Conservation (phyloP, 2,888 invertebrate species). For the Microchrysa polita region DNA sequence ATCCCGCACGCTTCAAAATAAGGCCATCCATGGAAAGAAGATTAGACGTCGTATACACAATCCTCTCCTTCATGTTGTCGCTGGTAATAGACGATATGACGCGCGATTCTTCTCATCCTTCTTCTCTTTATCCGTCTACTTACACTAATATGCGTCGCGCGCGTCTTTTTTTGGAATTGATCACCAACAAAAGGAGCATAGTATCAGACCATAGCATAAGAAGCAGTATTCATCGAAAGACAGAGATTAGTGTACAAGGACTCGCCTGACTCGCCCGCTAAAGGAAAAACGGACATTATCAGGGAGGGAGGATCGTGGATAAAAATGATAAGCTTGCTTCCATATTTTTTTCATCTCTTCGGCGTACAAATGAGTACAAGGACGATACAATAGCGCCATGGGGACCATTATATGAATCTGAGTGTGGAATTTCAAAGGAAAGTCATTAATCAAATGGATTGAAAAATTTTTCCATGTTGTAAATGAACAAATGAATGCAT, state of each 20-base stretch:
- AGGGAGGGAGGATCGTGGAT: neutral
- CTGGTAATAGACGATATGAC: neutral
- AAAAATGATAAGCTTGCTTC: slow-evolving; percentile 20
- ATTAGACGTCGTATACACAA: slow-evolving; percentile 19
- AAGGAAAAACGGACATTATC: neutral
- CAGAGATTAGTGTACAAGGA: neutral
- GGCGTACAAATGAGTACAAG: slow-evolving; percentile 30
- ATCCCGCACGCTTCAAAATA: slow-evolving; percentile 11
- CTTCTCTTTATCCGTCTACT: too few species aligned
- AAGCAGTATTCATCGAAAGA: neutral
- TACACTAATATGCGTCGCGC: neutral
- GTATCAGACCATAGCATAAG: too few species aligned
- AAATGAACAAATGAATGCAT: slow-evolving; percentile 30
- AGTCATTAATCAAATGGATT: slow-evolving; percentile 37
- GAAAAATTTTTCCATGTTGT: slow-evolving; percentile 28
- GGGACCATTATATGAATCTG: slow-evolving; percentile 21
- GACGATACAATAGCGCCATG: slow-evolving; percentile 1
- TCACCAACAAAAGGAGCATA: neutral
- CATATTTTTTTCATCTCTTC: too few species aligned
- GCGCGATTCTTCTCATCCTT: neutral
- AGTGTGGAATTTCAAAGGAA: slow-evolving; percentile 18
- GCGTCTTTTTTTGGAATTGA: neutral
- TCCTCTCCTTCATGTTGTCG: slow-evolving; percentile 22
- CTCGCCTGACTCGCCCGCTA: too few species aligned
- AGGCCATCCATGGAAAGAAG: slow-evolving; percentile 17